phyloP scores from a whole-genome alignment of 2,797 vertebrate genomes.

The Syngnathus acus region DNA sequence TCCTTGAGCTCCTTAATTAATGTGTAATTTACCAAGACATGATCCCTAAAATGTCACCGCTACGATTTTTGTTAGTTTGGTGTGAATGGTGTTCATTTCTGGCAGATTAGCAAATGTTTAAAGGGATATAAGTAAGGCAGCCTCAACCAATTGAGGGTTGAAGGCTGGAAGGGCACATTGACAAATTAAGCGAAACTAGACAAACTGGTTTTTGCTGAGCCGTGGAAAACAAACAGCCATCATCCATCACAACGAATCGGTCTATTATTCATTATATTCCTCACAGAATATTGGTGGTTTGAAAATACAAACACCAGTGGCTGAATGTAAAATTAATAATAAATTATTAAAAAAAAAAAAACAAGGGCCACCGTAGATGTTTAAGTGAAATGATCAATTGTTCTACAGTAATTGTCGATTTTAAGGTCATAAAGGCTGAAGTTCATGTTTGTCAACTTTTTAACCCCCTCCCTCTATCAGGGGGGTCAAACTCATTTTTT shows the following conservation, averaged over 20 bases:
- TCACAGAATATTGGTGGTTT: neutral
- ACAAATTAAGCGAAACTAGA: conserved; percentile 41
- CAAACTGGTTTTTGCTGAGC: conserved; percentile 48
- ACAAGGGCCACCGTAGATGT: too few relatives aligned
- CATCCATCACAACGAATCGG: conserved; percentile 10
- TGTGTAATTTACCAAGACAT: neutral
- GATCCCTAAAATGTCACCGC: too few relatives aligned
- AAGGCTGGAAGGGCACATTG: conserved; percentile 19
- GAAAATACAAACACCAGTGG: conserved; percentile 1
- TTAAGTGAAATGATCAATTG: too few relatives aligned
- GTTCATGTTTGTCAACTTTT: too few relatives aligned
- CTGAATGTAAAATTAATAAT: too few relatives aligned
- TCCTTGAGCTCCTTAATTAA: conserved; percentile 13
- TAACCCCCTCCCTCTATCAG: too few relatives aligned
- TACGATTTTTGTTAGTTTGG: neutral
- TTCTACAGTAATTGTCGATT: too few relatives aligned
- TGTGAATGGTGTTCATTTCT: neutral
- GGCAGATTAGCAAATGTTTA: neutral
- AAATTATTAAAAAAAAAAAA: too few relatives aligned
- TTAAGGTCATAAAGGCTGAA: too few relatives aligned
- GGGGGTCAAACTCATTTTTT: too few relatives aligned
- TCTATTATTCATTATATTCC: conserved; percentile 14
- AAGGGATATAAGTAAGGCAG: conserved; percentile 15
- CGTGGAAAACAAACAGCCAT: conserved; percentile 21
- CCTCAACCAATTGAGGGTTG: conserved; percentile 13